Base-by-base conservation (phyloP, 2,797 vertebrate genomes). In the Alca torda region DNA sequence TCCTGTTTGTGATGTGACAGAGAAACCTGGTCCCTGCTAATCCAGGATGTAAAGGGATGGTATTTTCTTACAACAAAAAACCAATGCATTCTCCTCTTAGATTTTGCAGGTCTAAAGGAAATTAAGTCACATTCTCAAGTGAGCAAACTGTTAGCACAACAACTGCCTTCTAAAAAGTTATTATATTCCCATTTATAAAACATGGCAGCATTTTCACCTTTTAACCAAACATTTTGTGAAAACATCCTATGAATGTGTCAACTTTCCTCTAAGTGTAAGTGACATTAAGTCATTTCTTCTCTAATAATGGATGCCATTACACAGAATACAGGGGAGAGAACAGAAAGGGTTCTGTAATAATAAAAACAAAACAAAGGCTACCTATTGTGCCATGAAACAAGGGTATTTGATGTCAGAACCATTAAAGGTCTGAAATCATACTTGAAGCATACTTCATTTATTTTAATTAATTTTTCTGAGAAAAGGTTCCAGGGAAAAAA, bases 141-240 rank as follows among this genome's bases (percentile, higher is more conserved):
- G 48, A 91, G 76, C 11, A 63, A 87, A 79, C 9, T 76, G n/a
- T 60, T 81, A 79, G 35, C 35, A 87, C 45, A 85, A 78, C 37
- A 90, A 25, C 6, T 41, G 43, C 6, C 33, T 93, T 93, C 85
- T 80, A 37, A 89, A 85, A 64, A 61, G 8, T 23, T 82, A 84
- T 69, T 94, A 30, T 39, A 64, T 89, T 96, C 39, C 19, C 39
- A 68, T 79, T 95, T 82, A 85, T 39, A 91, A 93, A 94, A 89
- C 35, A 67, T 46, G 41, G 48, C 75, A 78, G 8, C 24, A 43
- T 89, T 96, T 94, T 96, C 69, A 24, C 35, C 75, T 94, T 80
- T 86, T 63, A 87, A 87, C 21, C 46, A 50, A 67, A 91, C 37
- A 69, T 59, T 88, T 89, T 77, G 54, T 33, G 46, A 69, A 94